A percentile compares a stretch with the other conserved stretches of the same genome.
Conservation (phyloP, 2,113 vertebrate species). For the Atlantisia rogersi region DNA sequence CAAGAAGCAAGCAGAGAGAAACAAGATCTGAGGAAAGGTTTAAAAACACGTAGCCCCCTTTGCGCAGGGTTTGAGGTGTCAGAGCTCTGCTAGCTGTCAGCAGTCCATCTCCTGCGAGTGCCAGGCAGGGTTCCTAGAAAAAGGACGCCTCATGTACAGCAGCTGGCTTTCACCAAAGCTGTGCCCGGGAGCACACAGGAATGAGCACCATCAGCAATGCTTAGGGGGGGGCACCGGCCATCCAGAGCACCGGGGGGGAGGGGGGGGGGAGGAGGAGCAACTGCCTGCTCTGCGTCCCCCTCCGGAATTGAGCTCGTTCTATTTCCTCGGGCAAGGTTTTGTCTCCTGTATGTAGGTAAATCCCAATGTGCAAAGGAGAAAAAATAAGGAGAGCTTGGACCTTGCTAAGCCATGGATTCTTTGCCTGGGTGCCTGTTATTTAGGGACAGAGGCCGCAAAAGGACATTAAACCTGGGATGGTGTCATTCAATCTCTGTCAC, state of each 20-base stretch:
- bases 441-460: neutral
- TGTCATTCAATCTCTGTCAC: neutral
- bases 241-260: rapidly evolving
- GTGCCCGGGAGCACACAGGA: neutral
- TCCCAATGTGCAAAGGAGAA: constrained; percentile 5
- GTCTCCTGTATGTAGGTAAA: constrained; percentile 41
- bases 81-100: neutral
- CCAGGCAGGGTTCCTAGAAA: constrained; percentile 5
- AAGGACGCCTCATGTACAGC: constrained; percentile 1
- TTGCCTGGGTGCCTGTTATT: neutral
- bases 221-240: neutral
- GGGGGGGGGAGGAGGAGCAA: rapidly evolving
- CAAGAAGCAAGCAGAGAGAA: neutral
- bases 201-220: constrained; percentile 53
- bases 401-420: neutral
- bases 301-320: neutral
- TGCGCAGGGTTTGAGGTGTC: neutral
- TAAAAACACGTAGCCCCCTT: neutral
- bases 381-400: neutral
- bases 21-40: neutral
- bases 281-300: rapidly evolving
- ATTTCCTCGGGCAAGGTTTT: constrained; percentile 3
- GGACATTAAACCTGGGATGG: neutral
- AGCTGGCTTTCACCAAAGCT: constrained; percentile 22
- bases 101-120: neutral